These are phyloP conservation scores for Drosophila nr. medialis DNA, from an alignment of 2,888 invertebrate genomes.

Conservation along the genomic window DNA sequence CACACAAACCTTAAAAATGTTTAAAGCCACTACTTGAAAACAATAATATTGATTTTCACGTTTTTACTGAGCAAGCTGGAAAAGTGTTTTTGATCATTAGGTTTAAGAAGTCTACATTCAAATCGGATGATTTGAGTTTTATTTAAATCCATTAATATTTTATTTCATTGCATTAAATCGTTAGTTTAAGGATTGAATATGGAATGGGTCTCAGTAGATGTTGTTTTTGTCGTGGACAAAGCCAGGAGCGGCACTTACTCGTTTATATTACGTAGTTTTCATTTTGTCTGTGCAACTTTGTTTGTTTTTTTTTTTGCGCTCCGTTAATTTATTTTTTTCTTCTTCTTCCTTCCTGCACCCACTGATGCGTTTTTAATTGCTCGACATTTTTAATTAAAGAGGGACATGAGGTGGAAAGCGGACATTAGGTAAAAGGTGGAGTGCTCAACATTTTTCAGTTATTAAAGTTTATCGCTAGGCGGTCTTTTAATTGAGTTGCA, in stretches of 20 bases:
- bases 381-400: constrained; percentile 63
- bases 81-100: neutral
- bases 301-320: neutral
- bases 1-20: neutral
- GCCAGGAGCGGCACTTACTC: constrained; percentile 2
- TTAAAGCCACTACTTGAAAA: neutral
- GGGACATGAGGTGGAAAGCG: neutral
- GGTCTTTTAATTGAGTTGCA: constrained; percentile 63
- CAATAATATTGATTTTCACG: neutral
- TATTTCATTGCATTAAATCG: constrained; percentile 4
- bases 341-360: constrained; percentile 16
- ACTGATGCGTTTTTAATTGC: constrained; percentile 71
- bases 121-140: neutral
- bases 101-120: neutral
- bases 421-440: constrained; percentile 15
- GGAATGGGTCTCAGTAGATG: neutral
- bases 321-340: constrained; percentile 3
- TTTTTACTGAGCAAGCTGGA: neutral
- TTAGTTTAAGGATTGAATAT: neutral
- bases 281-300: constrained; percentile 4
- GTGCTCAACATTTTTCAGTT: constrained; percentile 28
- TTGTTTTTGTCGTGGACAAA: neutral
- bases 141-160: constrained; percentile 1
- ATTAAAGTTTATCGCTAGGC: constrained; percentile 47
- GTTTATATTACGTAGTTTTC: constrained; percentile 19